phyloP scores from a whole-genome alignment of 2,113 vertebrate species.

The Benitochromis conjunctus region DNA sequence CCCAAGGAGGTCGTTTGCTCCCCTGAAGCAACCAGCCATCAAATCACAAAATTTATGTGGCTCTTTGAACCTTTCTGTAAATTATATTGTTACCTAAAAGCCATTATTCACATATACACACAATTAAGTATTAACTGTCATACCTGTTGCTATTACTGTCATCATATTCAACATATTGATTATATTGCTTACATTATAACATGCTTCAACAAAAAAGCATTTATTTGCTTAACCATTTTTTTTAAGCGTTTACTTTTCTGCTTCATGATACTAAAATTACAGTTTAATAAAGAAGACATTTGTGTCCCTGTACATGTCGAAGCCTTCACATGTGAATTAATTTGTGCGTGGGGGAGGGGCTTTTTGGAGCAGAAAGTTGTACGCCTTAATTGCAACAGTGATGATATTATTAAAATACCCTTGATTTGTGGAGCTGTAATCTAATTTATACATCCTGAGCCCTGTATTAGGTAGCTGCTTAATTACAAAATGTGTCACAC shows the following conservation, averaged over 20 bases:
- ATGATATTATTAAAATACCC: conserved; percentile 32
- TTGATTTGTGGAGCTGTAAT: conserved; percentile 35
- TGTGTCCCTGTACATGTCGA: not conserved
- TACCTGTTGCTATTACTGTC: not conserved
- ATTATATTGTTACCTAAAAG: not conserved
- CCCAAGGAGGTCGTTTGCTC: not conserved
- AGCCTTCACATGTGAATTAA: not conserved
- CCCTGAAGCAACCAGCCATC: not conserved
- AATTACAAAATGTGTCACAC: conserved; percentile 13
- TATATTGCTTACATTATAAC: not conserved
- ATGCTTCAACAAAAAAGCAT: not conserved
- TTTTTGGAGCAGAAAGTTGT: not conserved
- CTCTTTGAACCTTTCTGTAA: not conserved
- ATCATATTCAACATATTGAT: not conserved
- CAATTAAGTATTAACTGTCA: not conserved
- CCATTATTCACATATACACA: not conserved
- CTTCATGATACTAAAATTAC: not conserved
- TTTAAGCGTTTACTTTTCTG: not conserved
- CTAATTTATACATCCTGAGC: conserved; percentile 33
- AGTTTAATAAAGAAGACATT: not conserved
- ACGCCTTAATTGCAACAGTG: conserved; percentile 30
- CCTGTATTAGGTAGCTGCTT: conserved; percentile 9
- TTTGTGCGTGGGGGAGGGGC: not conserved
- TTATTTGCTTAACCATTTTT: not conserved
- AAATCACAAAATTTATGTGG: not conserved